Evolutionary conservation across 1,140 invertebrate genomes (phyloP), one percentile per base, ranked within the genome.

Genomic region (Drosophila pruinosa): DNA sequence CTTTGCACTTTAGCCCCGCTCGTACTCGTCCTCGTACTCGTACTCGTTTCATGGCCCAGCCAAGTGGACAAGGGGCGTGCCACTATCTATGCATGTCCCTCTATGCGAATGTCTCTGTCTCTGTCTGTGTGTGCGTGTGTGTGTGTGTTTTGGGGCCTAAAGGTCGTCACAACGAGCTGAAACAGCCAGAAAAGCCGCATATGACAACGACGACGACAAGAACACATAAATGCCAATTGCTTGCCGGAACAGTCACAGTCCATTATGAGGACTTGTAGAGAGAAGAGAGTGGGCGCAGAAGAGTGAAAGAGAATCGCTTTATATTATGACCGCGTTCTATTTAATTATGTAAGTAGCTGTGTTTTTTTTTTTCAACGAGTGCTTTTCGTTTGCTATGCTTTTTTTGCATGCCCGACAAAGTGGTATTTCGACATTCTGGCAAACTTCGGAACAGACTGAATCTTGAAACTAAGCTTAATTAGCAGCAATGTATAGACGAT

Each of bases 331-430:
- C 21, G 39, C 14, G 22, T 43, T 5, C 38, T 69, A 75, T 70
- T 79, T 71, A 82, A 78, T 82, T 82, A 78, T 75, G 61, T 74
- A 68, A 77, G 59, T 81, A 56, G 54, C 63, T 31, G 63, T 24
- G 21, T 50, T 75, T n/a, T n/a, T n/a, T n/a, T n/a, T n/a, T n/a
- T n/a, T 71, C 50, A 53, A 38, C 50, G 31, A 53, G 17, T 53
- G 2, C 21, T 48, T 17, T 31, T 50, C 2, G 26, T 26, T 28
- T 48, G 1, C 12, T 14, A 24, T 24, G 7, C 15, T 1, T 26
- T n/a, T 4, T 31, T 6, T 50, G 4, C 10, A 45, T 2, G 4
- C 2, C 1, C 3, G 8, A 1, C 7, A 10, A 31, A 50, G n/a
- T 24, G 43, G n/a, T 6, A 7, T 5, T 26, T 26, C 31, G n/a